These are phyloP conservation scores for Habrosyne pyritoides DNA, from an alignment of 2,888 invertebrate species.

Conservation along the genomic window DNA sequence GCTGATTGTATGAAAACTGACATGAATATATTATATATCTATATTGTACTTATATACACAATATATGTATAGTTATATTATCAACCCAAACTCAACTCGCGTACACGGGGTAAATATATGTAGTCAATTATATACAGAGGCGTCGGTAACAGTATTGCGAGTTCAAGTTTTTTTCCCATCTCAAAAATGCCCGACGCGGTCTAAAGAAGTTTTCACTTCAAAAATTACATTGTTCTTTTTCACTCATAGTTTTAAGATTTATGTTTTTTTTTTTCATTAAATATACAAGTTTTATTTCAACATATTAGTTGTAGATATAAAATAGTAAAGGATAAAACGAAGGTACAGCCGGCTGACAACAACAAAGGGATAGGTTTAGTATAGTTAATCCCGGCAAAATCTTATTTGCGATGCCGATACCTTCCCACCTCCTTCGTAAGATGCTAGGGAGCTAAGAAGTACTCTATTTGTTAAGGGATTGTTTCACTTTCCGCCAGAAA, in stretches of 20 bases:
- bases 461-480: slow-evolving; percentile 30
- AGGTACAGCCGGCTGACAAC: slow-evolving; percentile 37
- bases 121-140: too few relatives aligned
- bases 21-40: too few relatives aligned
- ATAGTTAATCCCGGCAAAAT: slow-evolving; percentile 38
- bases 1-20: too few relatives aligned
- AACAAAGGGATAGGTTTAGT: slow-evolving; percentile 45
- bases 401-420: slow-evolving; percentile 28
- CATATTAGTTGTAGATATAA: background rate
- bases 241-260: too few relatives aligned
- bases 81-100: too few relatives aligned
- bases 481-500: slow-evolving; percentile 22
- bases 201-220: too few relatives aligned
- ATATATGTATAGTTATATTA: too few relatives aligned
- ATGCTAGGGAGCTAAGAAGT: slow-evolving; percentile 11
- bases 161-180: background rate
- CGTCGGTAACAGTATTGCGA: too few relatives aligned
- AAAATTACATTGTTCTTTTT: too few relatives aligned
- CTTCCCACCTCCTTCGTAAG: slow-evolving; percentile 13
- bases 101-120: too few relatives aligned
- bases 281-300: background rate
- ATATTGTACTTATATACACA: too few relatives aligned
- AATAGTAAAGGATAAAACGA: background rate
- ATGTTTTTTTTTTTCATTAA: too few relatives aligned
- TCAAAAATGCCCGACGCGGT: slow-evolving; percentile 9